Conservation (phyloP, 2,113 vertebrate genomes). For the Rousettus leschenaultii region DNA sequence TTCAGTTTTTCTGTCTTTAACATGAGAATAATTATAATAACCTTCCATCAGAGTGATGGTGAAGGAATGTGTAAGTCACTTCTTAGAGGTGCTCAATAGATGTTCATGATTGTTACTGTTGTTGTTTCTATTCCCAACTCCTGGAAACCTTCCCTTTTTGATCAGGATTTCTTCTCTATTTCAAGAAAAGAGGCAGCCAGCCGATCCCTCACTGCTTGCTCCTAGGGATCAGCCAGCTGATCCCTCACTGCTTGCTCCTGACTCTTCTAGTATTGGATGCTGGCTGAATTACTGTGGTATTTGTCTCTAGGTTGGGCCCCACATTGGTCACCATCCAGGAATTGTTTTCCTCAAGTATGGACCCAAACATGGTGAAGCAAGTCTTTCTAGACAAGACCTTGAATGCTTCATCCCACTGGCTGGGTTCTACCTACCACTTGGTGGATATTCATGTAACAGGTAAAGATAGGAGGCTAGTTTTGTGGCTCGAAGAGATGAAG, state of each 20-base stretch:
- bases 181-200: background rate
- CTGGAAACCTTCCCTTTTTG: background rate
- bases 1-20: background rate
- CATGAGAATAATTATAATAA: background rate
- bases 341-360: conserved; percentile 74
- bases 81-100: background rate
- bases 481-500: background rate
- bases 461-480: conserved; percentile 28
- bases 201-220: background rate
- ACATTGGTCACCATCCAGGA: conserved; percentile 74
- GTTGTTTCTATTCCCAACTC: background rate
- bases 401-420: conserved; percentile 64
- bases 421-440: conserved; percentile 78
- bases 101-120: background rate
- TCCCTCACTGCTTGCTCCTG: background rate
- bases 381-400: conserved; percentile 72
- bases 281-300: conserved; percentile 6
- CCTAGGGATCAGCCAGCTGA: background rate
- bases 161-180: background rate
- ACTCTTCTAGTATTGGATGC: background rate
- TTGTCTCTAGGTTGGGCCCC: conserved; percentile 74
- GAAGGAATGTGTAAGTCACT: background rate
- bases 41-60: background rate
- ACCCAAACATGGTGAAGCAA: conserved; percentile 40
- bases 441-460: conserved; percentile 69